These are phyloP conservation scores for Morpho deidamia DNA, from an alignment of 2,888 invertebrate genomes.

Conservation along the genomic window DNA sequence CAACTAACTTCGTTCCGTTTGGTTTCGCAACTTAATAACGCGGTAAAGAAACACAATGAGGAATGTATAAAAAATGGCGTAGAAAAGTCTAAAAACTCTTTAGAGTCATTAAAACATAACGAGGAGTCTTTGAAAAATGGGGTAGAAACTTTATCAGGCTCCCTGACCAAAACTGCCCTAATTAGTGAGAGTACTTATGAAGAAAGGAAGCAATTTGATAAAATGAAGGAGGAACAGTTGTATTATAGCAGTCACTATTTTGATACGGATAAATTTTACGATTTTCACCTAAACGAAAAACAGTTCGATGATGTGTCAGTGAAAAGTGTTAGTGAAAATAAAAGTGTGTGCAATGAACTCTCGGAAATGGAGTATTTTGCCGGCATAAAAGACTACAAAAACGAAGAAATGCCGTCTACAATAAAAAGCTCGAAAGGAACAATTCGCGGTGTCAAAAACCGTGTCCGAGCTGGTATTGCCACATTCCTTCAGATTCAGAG, in stretches of 20 bases:
- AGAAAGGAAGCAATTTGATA: slow-evolving; percentile 77
- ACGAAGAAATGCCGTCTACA: slow-evolving; percentile 82
- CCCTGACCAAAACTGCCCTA: slow-evolving; percentile 57
- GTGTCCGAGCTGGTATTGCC: slow-evolving; percentile 95
- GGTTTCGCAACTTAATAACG: slow-evolving; percentile 70
- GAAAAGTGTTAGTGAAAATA: slow-evolving; percentile 67
- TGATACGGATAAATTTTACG: slow-evolving; percentile 88
- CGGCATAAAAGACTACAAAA: slow-evolving; percentile 85
- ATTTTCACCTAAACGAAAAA: slow-evolving; percentile 89
- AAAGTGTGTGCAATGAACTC: slow-evolving; percentile 61
- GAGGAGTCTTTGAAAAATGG: slow-evolving; percentile 48
- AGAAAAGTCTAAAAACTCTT: slow-evolving; percentile 22
- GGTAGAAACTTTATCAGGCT: slow-evolving; percentile 18
- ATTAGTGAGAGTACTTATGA: slow-evolving; percentile 84
- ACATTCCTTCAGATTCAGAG: slow-evolving; percentile 93
- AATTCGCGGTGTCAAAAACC: slow-evolving; percentile 95
- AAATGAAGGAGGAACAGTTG: slow-evolving; percentile 61
- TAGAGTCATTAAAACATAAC: slow-evolving; percentile 48
- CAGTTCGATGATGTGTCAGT: slow-evolving; percentile 66
- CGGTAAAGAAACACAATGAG: slow-evolving; percentile 46
- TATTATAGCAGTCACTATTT: slow-evolving; percentile 78
- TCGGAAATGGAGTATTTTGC: slow-evolving; percentile 85
- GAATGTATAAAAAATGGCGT: slow-evolving; percentile 1
- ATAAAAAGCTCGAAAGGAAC: slow-evolving; percentile 95
- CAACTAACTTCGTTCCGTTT: slow-evolving; percentile 73